These are phyloP conservation scores for Melanophora roralis DNA, from an alignment of 2,888 invertebrate genomes.

Conservation along the genomic window DNA sequence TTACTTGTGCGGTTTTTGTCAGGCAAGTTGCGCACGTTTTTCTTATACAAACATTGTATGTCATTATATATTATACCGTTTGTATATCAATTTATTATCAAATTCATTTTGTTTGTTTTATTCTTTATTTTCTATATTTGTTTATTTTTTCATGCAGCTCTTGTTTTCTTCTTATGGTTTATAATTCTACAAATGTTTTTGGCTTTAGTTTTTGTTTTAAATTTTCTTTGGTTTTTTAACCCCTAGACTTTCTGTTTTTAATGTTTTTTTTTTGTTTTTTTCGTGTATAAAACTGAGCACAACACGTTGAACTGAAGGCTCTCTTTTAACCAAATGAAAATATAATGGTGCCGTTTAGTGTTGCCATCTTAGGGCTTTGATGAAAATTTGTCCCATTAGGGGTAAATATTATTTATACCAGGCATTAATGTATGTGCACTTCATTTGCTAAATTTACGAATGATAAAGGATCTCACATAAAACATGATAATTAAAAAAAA, in stretches of 20 bases:
- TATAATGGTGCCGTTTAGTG: too few relatives aligned
- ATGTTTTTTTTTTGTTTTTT: neutral
- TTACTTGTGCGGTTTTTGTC: too few relatives aligned
- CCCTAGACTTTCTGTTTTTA: neutral
- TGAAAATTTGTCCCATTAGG: too few relatives aligned
- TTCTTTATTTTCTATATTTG: neutral
- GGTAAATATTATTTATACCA: too few relatives aligned
- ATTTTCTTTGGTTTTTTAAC: neutral
- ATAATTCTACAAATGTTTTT: slow-evolving; percentile 17
- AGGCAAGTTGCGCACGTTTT: slow-evolving; percentile 39
- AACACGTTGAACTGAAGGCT: neutral
- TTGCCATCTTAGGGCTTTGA: too few relatives aligned
- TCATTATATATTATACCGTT: neutral
- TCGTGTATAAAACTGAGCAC: neutral
- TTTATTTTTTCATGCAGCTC: too few relatives aligned
- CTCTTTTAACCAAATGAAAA: neutral
- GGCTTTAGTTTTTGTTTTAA: neutral
- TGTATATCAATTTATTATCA: neutral
- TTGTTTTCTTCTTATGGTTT: neutral
- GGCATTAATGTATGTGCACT: too few relatives aligned
- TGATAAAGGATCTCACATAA: too few relatives aligned
- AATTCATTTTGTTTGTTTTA: neutral
- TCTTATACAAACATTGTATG: neutral
- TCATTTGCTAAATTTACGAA: too few relatives aligned
- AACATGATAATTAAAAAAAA: too few relatives aligned